These are phyloP conservation scores for Aurelia sp. DNA, from an alignment of 30 jellyfish, hydroid and myxozoan genomes.

Conservation along the genomic window DNA sequence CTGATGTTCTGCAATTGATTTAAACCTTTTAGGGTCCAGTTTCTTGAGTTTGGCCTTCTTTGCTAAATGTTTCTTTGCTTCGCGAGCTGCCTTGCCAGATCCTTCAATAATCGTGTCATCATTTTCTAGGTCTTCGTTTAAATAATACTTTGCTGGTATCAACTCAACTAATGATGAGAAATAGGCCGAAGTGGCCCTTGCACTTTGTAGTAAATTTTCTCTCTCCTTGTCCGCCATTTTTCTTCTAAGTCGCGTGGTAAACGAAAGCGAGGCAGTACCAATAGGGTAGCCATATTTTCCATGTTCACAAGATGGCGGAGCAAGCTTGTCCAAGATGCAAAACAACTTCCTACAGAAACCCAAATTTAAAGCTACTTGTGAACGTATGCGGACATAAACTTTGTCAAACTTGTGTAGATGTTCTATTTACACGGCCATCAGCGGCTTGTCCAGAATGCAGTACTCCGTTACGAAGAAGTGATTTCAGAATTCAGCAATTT, in stretches of 20 bases:
- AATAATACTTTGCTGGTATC: slow-evolving; percentile 88
- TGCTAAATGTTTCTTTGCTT: slow-evolving; percentile 69
- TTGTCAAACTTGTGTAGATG: slow-evolving; percentile 98
- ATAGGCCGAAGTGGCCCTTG: slow-evolving; percentile 74
- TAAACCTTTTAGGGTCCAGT: slow-evolving; percentile 83
- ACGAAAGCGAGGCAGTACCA: slow-evolving; percentile 41
- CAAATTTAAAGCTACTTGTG: slow-evolving; percentile 82
- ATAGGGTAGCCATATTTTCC: not conserved
- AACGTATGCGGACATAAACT: slow-evolving; percentile 97
- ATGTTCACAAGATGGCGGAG: slow-evolving; percentile 73
- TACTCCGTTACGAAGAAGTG: slow-evolving; percentile 92
- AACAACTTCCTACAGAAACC: slow-evolving; percentile 90
- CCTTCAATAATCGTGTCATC: not conserved
- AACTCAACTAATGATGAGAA: slow-evolving; percentile 80
- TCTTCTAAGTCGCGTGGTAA: not conserved
- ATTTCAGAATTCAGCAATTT: slow-evolving; percentile 90
- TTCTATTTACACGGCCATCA: slow-evolving; percentile 94
- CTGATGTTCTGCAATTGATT: slow-evolving; percentile 79
- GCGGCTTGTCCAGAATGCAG: slow-evolving; percentile 98
- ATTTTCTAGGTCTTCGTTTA: slow-evolving; percentile 28
- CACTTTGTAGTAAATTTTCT: slow-evolving; percentile 27
- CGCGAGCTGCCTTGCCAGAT: slow-evolving; percentile 55
- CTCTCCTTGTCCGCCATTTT: slow-evolving; percentile 80
- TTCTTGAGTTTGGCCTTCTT: slow-evolving; percentile 82
- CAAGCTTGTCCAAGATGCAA: slow-evolving; percentile 97